Evolutionary conservation across 1,140 invertebrate genomes (phyloP).

Genomic region (Drosophila persimilis): DNA sequence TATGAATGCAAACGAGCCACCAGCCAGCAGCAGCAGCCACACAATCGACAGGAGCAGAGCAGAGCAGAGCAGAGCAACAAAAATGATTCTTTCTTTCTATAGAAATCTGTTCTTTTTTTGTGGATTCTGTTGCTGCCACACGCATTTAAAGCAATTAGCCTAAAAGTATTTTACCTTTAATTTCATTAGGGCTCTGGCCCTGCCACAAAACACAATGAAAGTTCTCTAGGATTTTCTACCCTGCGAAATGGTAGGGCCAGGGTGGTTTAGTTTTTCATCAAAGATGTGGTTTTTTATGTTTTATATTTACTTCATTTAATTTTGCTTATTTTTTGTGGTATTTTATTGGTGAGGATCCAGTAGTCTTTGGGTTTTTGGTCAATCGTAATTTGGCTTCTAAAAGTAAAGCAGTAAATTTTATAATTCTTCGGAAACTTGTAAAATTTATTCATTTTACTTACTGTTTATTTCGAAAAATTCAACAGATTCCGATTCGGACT

Average conservation of each 20-base stretch:
- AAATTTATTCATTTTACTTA: no score
- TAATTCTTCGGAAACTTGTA: no score
- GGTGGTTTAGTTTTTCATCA: no score
- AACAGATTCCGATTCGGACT: no score
- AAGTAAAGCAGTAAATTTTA: no score
- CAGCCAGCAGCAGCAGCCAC: conserved; percentile 33
- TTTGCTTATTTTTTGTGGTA: no score
- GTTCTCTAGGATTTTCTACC: background rate
- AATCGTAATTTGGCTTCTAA: no score
- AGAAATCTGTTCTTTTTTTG: conserved; percentile 27
- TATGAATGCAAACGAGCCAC: conserved; percentile 74
- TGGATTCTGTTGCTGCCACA: conserved; percentile 21
- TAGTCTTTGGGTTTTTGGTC: no score
- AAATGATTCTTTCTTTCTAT: conserved; percentile 18
- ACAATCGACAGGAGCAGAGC: conserved; percentile 14
- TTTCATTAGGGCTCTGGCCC: conserved; percentile 44
- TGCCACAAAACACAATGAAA: background rate
- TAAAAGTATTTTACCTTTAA: conserved; percentile 55
- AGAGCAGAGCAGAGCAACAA: background rate
- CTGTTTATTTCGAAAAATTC: no score
- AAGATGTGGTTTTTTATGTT: no score
- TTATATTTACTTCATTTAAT: background rate
- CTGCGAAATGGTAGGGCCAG: background rate
- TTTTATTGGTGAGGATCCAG: no score
- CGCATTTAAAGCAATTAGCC: conserved; percentile 70